These are phyloP conservation scores for Pantelozetes paolii DNA, from an alignment of 2,888 invertebrate genomes.

Conservation along the genomic window DNA sequence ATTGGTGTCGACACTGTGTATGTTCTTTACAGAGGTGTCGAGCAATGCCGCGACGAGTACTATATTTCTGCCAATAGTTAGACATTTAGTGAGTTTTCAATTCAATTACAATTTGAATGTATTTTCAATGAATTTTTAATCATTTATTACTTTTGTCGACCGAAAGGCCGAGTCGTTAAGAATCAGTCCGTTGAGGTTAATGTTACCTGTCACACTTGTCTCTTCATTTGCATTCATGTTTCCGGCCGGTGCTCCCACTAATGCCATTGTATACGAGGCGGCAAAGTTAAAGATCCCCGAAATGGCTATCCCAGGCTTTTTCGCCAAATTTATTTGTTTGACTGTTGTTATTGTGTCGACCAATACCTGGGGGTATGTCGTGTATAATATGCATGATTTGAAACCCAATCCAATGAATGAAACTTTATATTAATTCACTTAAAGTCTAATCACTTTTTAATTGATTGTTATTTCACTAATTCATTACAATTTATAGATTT, in stretches of 20 bases:
- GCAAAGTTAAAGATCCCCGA: slow-evolving; percentile 72
- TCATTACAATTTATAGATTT: no score
- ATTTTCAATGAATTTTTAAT: not conserved
- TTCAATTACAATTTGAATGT: slow-evolving; percentile 47
- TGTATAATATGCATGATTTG: slow-evolving; percentile 15
- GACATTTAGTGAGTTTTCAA: slow-evolving; percentile 63
- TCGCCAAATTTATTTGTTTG: slow-evolving; percentile 29
- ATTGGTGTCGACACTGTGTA: slow-evolving; percentile 67
- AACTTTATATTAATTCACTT: not conserved
- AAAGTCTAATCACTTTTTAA: no score
- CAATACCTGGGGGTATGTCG: slow-evolving; percentile 23
- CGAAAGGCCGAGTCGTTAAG: slow-evolving; percentile 64
- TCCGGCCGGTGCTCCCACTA: slow-evolving; percentile 93
- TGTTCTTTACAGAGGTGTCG: slow-evolving; percentile 78
- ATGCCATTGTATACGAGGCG: slow-evolving; percentile 83
- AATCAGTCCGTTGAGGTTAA: slow-evolving; percentile 80
- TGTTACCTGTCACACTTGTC: slow-evolving; percentile 80
- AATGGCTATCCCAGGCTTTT: slow-evolving; percentile 59
- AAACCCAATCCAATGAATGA: not conserved
- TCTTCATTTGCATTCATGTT: slow-evolving; percentile 86
- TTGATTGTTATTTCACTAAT: no score
- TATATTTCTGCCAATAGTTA: slow-evolving; percentile 74
- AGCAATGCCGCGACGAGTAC: slow-evolving; percentile 85
- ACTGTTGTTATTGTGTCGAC: not conserved
- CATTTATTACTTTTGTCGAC: slow-evolving; percentile 5